Percentiles rank a stretch among this genome's conserved stretches.
Evolutionary conservation across 2,888 invertebrate species (phyloP).

Genomic region (Mesodorylaimus sp.): DNA sequence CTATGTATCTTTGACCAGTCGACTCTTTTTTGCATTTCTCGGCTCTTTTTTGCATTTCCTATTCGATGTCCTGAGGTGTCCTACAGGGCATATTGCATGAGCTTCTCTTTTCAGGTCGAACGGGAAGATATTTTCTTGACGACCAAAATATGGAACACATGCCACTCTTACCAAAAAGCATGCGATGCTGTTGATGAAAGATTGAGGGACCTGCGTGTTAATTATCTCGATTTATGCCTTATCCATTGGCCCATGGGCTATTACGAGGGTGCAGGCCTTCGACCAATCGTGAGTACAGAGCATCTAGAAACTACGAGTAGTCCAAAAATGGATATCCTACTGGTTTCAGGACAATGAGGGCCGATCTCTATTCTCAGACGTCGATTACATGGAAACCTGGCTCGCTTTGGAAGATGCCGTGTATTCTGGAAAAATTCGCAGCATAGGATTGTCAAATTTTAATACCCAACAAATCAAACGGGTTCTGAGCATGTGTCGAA

Average conservation of each 20-base stretch:
- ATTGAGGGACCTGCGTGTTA: slow-evolving; percentile 14
- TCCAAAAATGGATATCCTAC: no score
- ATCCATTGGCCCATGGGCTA: slow-evolving; percentile 27
- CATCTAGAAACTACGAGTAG: no score
- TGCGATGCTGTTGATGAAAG: slow-evolving; percentile 14
- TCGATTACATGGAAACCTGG: slow-evolving; percentile 27
- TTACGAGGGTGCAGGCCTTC: slow-evolving; percentile 17
- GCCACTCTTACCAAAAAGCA: slow-evolving; percentile 23
- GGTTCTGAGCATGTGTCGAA: slow-evolving; percentile 19
- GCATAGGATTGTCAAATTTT: background rate
- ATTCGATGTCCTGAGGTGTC: no score
- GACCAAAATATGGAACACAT: slow-evolving; percentile 28
- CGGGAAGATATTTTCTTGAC: slow-evolving; percentile 27
- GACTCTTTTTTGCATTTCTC: no score
- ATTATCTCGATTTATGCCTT: slow-evolving; percentile 24
- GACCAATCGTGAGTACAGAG: background rate
- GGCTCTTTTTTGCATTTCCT: no score
- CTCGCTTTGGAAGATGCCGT: slow-evolving; percentile 21
- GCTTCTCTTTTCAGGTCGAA: slow-evolving; percentile 15
- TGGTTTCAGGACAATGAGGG: background rate
- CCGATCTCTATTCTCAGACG: slow-evolving; percentile 20
- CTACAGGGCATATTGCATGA: no score
- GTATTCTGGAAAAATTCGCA: slow-evolving; percentile 12
- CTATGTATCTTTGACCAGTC: no score
- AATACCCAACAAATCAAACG: slow-evolving; percentile 10